Conservation (phyloP, 2,888 invertebrate genomes). For the Penaeus monodon region DNA sequence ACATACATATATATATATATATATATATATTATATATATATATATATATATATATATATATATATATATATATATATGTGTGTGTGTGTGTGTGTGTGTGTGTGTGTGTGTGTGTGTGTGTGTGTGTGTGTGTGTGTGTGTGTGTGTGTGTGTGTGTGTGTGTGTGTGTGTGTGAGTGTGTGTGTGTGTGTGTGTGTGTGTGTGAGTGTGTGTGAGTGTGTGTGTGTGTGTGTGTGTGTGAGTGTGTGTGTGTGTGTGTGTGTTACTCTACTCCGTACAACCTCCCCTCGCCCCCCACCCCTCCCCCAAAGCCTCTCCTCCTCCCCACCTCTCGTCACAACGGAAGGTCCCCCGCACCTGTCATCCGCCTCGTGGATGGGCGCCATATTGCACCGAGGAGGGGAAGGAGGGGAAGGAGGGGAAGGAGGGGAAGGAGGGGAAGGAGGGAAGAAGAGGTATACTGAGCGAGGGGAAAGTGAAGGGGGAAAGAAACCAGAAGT, state of each 20-base stretch:
- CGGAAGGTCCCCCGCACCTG: no score
- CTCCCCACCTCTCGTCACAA: no score
- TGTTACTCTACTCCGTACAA: not conserved
- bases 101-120: not conserved
- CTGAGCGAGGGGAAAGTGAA: not conserved
- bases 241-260: not conserved
- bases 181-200: not conserved
- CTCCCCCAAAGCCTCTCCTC: no score
- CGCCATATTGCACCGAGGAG: no score
- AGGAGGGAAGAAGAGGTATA: not conserved
- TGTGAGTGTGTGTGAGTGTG: not conserved
- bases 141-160: not conserved
- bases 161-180: not conserved
- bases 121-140: no score
- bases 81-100: not conserved
- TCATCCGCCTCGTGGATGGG: no score
- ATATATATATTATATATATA: not conserved
- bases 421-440: not conserved
- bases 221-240: not conserved
- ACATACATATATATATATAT: not conserved
- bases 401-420: not conserved
- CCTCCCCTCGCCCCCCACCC: no score
- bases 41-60: not conserved
- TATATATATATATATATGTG: slow-evolving; percentile 7
- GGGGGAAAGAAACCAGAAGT: no score